Evolutionary conservation across 2,888 invertebrate species (phyloP).

Genomic region (Agrypnus murinus): DNA sequence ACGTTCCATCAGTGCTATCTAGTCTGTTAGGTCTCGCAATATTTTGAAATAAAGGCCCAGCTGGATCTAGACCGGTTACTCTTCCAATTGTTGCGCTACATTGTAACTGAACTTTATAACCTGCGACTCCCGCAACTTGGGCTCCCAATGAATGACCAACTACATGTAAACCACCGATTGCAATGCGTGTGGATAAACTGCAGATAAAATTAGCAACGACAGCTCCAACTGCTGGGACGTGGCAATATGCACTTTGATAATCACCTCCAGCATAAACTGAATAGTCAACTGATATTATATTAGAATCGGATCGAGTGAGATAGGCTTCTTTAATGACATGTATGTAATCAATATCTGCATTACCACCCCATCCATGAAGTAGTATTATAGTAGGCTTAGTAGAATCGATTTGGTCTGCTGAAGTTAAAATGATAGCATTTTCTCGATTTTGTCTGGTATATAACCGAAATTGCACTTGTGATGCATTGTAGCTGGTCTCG

Average conservation of each 20-base stretch:
- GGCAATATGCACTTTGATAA: constrained; percentile 11
- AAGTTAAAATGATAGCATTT: background rate
- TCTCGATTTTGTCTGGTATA: background rate
- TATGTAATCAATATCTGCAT: background rate
- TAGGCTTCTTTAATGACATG: constrained; percentile 27
- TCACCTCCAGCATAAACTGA: background rate
- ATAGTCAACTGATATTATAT: constrained; percentile 39
- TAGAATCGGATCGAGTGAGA: constrained; percentile 32
- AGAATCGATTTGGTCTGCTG: background rate
- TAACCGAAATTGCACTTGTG: constrained; percentile 9
- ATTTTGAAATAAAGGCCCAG: constrained; percentile 20
- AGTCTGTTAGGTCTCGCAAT: background rate
- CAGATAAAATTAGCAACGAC: constrained; percentile 25
- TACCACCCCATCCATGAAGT: constrained; percentile 35
- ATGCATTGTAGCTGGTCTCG: background rate
- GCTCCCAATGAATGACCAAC: constrained; percentile 36
- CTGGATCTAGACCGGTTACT: constrained; percentile 30
- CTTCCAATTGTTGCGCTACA: constrained; percentile 3
- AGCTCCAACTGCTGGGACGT: constrained; percentile 11
- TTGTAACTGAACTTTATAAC: background rate
- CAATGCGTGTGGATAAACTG: background rate
- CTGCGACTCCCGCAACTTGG: constrained; percentile 21
- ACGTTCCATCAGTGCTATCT: constrained; percentile 11
- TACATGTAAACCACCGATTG: constrained; percentile 21
- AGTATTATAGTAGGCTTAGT: constrained; percentile 21